Conservation (phyloP, 2,888 invertebrate genomes). For the Stramonita haemastoma region DNA sequence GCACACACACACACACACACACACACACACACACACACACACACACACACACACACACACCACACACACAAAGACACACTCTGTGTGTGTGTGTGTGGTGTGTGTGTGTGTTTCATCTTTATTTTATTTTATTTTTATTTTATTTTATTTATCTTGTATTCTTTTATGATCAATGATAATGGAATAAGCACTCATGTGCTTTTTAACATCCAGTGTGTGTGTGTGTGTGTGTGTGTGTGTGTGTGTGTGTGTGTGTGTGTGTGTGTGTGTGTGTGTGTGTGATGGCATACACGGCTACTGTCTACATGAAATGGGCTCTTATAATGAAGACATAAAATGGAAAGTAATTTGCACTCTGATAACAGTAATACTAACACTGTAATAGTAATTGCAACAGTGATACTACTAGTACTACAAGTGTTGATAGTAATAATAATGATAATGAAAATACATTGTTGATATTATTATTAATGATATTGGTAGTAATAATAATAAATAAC, state of each 20-base stretch:
- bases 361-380: neutral
- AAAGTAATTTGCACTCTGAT: neutral
- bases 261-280: neutral
- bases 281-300: too few relatives aligned
- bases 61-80: neutral
- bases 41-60: neutral
- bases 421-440: too few relatives aligned
- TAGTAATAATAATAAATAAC: too few relatives aligned
- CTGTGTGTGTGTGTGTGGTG: too few relatives aligned
- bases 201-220: neutral
- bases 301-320: neutral
- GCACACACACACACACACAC: neutral
- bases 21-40: conserved; percentile 1
- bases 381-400: neutral
- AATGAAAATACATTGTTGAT: too few relatives aligned
- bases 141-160: too few relatives aligned
- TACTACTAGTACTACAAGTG: too few relatives aligned
- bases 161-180: too few relatives aligned
- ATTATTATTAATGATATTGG: too few relatives aligned
- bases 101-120: neutral
- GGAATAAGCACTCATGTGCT: neutral
- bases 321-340: neutral
- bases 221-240: neutral
- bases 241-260: neutral
- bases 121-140: neutral